Evolutionary conservation across 2,797 vertebrate genomes (phyloP), one percentile per base, ranked within the genome.

Genomic region (Podarcis siculus): DNA sequence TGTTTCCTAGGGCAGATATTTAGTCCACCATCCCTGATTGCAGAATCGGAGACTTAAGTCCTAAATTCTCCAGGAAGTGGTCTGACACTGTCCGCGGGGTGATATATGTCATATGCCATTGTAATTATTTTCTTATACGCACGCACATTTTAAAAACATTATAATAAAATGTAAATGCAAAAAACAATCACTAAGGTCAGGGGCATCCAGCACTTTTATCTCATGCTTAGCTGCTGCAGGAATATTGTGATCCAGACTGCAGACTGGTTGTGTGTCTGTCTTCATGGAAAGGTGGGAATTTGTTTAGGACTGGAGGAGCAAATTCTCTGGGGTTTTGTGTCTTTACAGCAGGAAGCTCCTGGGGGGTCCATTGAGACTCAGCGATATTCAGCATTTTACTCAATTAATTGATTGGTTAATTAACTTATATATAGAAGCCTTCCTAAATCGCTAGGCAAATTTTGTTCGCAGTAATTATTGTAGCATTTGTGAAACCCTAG

Each of bases 391-490:
- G 58, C n/a, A 85, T 80, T 85, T 84, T 72, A 67, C 39, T 73
- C 58, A 85, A 67, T 85, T 85, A 66, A 89, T 10, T 45, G 55
- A 37, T 85, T 85, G 69, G 83, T 89, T 81, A 85, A 85, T 89
- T 76, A 80, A 89, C 67, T 66, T 89, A 71, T n/a, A 78, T 39
- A 7, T 8, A 80, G 79, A 80, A 49, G 21, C 12, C 58, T 55
- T n/a, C 39, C 55, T 80, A 81, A 75, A 89, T 81, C 45, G n/a
- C 58, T 85, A 55, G 23, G 25, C n/a, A 71, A 45, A 8, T 25
- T 45, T 84, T 45, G n/a, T 49, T 80, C 32, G 42, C 32, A 42
- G 86, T 78, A 86, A 85, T 64, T 45, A 77, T 90, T 10, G 66
- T 72, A 87, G 45, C 15, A 87, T 87, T 42, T 86, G 83, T 89